Evolutionary conservation across 2,888 invertebrate genomes (phyloP).

Genomic region (Agrenia bidenticulata): DNA sequence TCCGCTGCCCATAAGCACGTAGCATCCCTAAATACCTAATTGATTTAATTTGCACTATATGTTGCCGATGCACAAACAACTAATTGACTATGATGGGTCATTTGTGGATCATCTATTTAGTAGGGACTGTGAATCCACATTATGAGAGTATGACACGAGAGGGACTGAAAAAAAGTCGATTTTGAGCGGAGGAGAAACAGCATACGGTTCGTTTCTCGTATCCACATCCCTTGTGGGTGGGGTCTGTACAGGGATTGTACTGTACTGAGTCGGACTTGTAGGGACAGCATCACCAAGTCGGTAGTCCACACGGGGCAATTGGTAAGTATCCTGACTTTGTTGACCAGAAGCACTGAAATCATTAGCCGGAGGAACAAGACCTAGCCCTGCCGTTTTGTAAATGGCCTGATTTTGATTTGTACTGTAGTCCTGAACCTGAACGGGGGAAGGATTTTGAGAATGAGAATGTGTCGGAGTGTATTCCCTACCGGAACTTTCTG

Average conservation of each 20-base stretch:
- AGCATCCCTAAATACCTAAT: no score
- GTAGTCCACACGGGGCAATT: neutral
- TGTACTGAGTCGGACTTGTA: slow-evolving; percentile 22
- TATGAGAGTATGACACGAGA: neutral
- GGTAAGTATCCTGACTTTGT: neutral
- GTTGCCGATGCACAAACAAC: no score
- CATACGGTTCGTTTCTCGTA: neutral
- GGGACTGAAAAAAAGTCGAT: neutral
- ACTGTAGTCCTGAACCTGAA: neutral
- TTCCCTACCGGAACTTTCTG: neutral
- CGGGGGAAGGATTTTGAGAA: neutral
- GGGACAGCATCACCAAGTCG: slow-evolving; percentile 7
- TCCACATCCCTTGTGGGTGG: slow-evolving; percentile 23
- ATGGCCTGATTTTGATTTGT: neutral
- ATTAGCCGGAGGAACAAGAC: neutral
- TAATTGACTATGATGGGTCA: no score
- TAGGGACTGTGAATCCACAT: no score
- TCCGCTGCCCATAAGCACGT: no score
- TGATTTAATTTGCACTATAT: no score
- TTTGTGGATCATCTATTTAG: no score
- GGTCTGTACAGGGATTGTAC: slow-evolving; percentile 36
- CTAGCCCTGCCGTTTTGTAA: neutral
- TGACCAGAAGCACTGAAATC: neutral
- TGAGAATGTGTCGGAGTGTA: neutral
- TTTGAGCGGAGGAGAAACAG: neutral